A percentile compares a stretch with the other conserved stretches of the same genome.
These are phyloP conservation scores for Neuroterus valhalla DNA, from an alignment of 1,140 invertebrate species.

Conservation along the genomic window DNA sequence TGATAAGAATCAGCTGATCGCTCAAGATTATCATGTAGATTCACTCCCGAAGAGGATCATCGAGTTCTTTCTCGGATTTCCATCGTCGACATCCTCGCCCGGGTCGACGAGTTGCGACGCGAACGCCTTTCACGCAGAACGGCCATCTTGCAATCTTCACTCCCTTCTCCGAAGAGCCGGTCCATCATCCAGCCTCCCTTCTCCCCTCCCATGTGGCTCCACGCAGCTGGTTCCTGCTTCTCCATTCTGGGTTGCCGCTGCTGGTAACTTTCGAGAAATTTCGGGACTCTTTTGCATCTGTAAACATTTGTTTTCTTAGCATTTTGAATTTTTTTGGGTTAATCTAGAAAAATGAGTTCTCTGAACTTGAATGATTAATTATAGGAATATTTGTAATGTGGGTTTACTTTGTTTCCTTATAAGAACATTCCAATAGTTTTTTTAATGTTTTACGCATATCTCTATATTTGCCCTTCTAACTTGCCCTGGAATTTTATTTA, in stretches of 20 bases:
- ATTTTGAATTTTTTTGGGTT: no score
- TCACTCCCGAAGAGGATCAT: slow-evolving; percentile 45
- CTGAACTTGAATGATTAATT: no score
- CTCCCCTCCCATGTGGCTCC: slow-evolving; percentile 33
- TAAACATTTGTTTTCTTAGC: not conserved
- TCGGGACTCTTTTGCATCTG: not conserved
- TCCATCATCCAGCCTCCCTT: slow-evolving; percentile 60
- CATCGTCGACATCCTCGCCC: slow-evolving; percentile 36
- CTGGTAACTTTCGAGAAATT: not conserved
- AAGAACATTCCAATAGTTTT: no score
- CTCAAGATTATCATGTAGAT: not conserved
- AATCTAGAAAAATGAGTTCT: no score
- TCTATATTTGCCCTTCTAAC: no score
- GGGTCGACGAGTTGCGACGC: slow-evolving; percentile 57
- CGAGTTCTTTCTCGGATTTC: slow-evolving; percentile 34
- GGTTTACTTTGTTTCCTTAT: no score
- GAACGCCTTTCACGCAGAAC: slow-evolving; percentile 53
- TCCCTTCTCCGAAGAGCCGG: slow-evolving; percentile 57
- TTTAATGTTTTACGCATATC: no score
- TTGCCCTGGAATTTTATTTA: no score
- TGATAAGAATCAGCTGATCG: not conserved
- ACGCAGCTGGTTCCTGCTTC: slow-evolving; percentile 1
- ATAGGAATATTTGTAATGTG: no score
- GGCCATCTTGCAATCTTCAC: slow-evolving; percentile 68
- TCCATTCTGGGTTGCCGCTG: not conserved